Base-by-base conservation (phyloP, 2,797 vertebrate species). In the Danio tinwini region DNA sequence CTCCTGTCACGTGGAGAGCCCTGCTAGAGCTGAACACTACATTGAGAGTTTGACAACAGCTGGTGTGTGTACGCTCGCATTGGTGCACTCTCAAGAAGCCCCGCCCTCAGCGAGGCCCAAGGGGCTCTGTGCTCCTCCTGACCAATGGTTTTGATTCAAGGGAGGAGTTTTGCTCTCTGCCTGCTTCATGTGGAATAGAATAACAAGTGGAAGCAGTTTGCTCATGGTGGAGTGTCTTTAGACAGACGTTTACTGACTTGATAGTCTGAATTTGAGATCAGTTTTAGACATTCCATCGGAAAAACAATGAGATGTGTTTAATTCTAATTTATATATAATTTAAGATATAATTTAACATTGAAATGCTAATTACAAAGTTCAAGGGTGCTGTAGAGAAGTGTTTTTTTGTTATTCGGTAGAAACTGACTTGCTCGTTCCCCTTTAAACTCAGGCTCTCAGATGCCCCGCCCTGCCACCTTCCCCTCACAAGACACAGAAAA, bases 41-140 rank as follows among this genome's bases (percentile, higher is more conserved):
- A 68, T 70, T 78, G 77, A 81, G 73, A 81, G 72, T 84, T 85
- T 84, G 72, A 81, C 86, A 87, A 83, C 85, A 86, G 85, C 85
- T 83, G 85, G 79, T 78, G 67, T 80, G 59, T 52, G 55, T 75
- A 71, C 58, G 59, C 50, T 42, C 8, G 12, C 58, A 78, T 68
- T 67, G 53, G 72, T 68, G 47, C 14, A 3, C 19, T 45, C 59
- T 1, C 50, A 56, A 13, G n/a, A 78, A 76, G 63, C 59, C 78
- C 74, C 65, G 13, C 69, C 82, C 58, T 19, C 58, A 56, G 42
- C 1, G 45, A 42, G 79, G 78, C 75, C 70, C n/a, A 42, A 69
- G 82, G 73, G 73, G 58, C 62, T 79, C 42, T 21, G 45, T 76
- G 80, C 49, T 79, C 45, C 40, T 68, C 64, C 17, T 17, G 75